Conservation (phyloP, 2,797 vertebrate genomes). For the Oreochromis grahami region DNA sequence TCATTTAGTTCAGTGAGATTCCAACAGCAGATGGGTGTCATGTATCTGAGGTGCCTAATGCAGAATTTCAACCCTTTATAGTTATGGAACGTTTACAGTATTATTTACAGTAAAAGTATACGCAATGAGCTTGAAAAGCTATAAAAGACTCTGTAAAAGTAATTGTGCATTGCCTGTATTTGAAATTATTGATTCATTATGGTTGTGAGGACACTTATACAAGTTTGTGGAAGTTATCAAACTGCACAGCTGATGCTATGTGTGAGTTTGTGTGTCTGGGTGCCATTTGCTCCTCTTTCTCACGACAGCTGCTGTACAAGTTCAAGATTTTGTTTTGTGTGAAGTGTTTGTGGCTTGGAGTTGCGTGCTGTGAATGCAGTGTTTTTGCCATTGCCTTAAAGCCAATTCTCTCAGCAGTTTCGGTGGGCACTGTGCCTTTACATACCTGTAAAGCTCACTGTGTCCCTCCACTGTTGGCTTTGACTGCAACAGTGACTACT, state of each 20-base stretch:
- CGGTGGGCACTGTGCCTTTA: slow-evolving; percentile 7
- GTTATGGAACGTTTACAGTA: background rate
- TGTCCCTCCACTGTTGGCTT: background rate
- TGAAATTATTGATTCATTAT: background rate
- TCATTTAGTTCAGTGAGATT: background rate
- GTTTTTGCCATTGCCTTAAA: slow-evolving; percentile 15
- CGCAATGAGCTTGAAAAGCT: background rate
- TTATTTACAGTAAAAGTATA: background rate
- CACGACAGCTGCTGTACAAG: slow-evolving; percentile 61
- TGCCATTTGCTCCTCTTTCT: slow-evolving; percentile 59
- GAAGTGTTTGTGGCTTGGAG: slow-evolving; percentile 51
- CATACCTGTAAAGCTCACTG: background rate
- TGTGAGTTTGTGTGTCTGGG: slow-evolving; percentile 19
- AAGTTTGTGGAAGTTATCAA: slow-evolving; percentile 22
- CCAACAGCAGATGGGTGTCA: background rate
- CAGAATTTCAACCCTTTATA: background rate
- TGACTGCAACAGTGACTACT: background rate
- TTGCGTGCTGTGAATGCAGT: slow-evolving; percentile 16
- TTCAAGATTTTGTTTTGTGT: slow-evolving; percentile 57
- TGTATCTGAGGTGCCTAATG: background rate
- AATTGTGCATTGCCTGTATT: background rate
- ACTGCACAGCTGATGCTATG: slow-evolving; percentile 34
- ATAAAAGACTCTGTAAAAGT: background rate
- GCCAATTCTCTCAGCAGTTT: slow-evolving; percentile 18
- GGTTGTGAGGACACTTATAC: background rate